A percentile compares a stretch with the other conserved stretches of the same genome.
Evolutionary conservation across 1,140 invertebrate genomes (phyloP).

Genomic region (Agrypnia vestita): DNA sequence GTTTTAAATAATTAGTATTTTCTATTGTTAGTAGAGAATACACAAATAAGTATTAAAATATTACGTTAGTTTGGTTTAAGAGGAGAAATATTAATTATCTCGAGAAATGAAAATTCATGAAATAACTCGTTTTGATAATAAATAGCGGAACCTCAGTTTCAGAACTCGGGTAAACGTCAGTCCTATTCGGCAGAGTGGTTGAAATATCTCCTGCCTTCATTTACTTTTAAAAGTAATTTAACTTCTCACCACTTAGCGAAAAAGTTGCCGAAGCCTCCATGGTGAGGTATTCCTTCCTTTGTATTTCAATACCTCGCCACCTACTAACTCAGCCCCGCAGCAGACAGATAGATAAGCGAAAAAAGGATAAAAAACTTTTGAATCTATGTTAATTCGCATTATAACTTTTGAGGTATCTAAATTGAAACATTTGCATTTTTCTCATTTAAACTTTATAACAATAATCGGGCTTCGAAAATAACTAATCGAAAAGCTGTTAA

Average conservation of each 20-base stretch:
- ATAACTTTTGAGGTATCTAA: slow-evolving; percentile 39
- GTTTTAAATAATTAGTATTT: background rate
- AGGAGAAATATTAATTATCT: slow-evolving; percentile 28
- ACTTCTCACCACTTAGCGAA: slow-evolving; percentile 56
- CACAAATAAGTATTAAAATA: too few relatives aligned
- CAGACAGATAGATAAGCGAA: slow-evolving; percentile 30
- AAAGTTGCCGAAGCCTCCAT: slow-evolving; percentile 37
- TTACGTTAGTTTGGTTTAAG: background rate
- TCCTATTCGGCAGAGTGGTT: slow-evolving; percentile 47
- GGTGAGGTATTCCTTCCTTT: slow-evolving; percentile 37
- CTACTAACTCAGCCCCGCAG: background rate
- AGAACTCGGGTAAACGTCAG: slow-evolving; percentile 46
- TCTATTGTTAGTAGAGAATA: background rate
- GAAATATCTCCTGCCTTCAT: slow-evolving; percentile 44
- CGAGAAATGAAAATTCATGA: slow-evolving; percentile 26
- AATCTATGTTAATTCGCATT: slow-evolving; percentile 47
- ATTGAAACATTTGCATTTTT: slow-evolving; percentile 44
- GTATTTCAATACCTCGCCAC: slow-evolving; percentile 42
- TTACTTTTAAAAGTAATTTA: slow-evolving; percentile 60
- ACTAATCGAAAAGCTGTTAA: too few relatives aligned
- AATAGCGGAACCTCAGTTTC: slow-evolving; percentile 35
- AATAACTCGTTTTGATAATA: slow-evolving; percentile 46
- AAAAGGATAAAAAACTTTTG: slow-evolving; percentile 46
- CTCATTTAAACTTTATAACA: slow-evolving; percentile 24
- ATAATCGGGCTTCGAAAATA: background rate